These are phyloP conservation scores for Electrona antarctica DNA, from an alignment of 2,113 vertebrate species.

Conservation along the genomic window DNA sequence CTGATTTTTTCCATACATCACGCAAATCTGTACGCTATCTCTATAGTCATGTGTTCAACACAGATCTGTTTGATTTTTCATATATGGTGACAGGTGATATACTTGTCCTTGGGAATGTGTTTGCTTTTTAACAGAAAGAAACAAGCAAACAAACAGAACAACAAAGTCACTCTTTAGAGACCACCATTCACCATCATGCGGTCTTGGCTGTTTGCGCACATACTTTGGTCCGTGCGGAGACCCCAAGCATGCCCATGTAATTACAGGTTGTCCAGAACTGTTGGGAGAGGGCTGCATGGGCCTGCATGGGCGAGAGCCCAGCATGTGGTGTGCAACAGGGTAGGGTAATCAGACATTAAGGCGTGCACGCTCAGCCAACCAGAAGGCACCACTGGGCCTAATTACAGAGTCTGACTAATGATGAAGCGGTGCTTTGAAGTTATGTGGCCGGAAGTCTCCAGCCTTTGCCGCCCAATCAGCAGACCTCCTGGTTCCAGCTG, in stretches of 20 bases:
- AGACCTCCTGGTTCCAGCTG: constrained; percentile 21
- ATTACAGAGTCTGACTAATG: constrained; percentile 60
- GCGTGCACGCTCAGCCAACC: constrained; percentile 53
- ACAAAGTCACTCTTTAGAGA: background rate
- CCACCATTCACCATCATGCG: background rate
- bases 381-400: constrained; percentile 50
- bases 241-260: constrained; percentile 47
- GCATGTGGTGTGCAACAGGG: constrained; percentile 35
- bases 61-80: no score
- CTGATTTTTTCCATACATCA: no score
- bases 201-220: constrained; percentile 1
- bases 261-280: constrained; percentile 56
- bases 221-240: constrained; percentile 17
- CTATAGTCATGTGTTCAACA: no score
- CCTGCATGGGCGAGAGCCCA: constrained; percentile 38
- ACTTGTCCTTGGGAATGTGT: constrained; percentile 29
- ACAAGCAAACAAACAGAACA: constrained; percentile 4
- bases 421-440: constrained; percentile 37
- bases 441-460: constrained; percentile 38
- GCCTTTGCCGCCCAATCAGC: constrained; percentile 30
- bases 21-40: no score
- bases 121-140: constrained; percentile 7
- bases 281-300: constrained; percentile 38
- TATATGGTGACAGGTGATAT: constrained; percentile 7
- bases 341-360: constrained; percentile 15